Base-by-base conservation (phyloP, 2,113 vertebrate genomes). In the Pseudois nayaur region DNA sequence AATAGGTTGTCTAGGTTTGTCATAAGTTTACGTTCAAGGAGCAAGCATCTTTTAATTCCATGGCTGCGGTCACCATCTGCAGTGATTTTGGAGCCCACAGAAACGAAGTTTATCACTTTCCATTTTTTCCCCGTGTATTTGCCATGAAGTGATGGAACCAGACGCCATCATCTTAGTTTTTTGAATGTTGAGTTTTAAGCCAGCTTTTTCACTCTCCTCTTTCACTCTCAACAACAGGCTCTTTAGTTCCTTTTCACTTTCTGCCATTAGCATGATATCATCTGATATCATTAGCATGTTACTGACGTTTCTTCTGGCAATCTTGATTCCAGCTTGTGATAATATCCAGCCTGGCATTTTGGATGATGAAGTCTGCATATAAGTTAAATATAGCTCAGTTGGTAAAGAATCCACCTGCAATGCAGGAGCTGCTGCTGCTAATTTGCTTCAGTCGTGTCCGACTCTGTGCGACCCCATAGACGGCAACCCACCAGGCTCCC, bases 361-460 rank as follows among this genome's bases (percentile, higher is more conserved):
- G n/a, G n/a, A 21, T 11, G 9, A 71, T 3, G 17, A 21, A 71
- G 17, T 21, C n/a, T 71, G 64, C 64, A 71, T 71, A 11, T 5
- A 71, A 36, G 17, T 36, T 71, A 71, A 71, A 21, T 36, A 67
- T 9, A n/a, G 62, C 33, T n/a, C 33, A n/a, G 62, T 9, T 67
- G 8, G 62, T 19, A 19, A 67, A n/a, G 33, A 67, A n/a, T 67
- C 62, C 62, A n/a, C 33, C 62, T 9, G 15, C 31, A 64, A 8
- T 17, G 11, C 27, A 60, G 27, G 27, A 60, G 59, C 10, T 27
- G 57, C 57, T 27, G 57, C 25, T 59, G 57, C 57, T 59, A 12
- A 12, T 11, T 59, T 5, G 0, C 57, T 27, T 59, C 25, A 27
- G 25, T 27, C 4, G 0, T 59, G 25, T 27, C 25, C 0, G 1